phyloP scores from a whole-genome alignment of 2,113 vertebrate genomes.

The Tragelaphus scriptus region DNA sequence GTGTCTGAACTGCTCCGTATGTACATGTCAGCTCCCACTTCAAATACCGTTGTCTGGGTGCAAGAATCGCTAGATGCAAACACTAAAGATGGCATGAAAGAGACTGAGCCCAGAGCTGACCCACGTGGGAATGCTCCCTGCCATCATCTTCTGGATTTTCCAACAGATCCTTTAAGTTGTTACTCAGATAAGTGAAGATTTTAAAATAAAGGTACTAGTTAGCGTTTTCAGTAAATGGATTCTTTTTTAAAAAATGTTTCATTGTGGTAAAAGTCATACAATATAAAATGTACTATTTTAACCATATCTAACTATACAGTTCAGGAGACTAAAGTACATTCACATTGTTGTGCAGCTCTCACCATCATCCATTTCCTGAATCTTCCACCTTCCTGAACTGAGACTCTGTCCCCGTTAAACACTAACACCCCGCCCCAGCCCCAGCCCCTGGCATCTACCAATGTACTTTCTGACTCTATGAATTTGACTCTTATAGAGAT shows the following conservation, averaged over 20 bases:
- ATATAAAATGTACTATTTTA: neutral
- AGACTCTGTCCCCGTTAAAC: neutral
- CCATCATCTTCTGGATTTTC: slow-evolving; percentile 93
- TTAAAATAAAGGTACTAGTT: slow-evolving; percentile 90
- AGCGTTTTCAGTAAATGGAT: slow-evolving; percentile 96
- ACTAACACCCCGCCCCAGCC: neutral
- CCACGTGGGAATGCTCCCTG: slow-evolving; percentile 89
- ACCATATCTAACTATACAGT: neutral
- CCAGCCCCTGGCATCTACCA: neutral
- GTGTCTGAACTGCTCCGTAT: slow-evolving; percentile 88
- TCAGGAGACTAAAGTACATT: neutral
- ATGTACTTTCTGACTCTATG: neutral
- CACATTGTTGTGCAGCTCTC: neutral
- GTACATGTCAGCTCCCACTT: slow-evolving; percentile 91
- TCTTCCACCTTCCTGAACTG: neutral
- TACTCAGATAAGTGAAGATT: slow-evolving; percentile 91
- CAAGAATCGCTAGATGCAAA: slow-evolving; percentile 93
- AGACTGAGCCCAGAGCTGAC: slow-evolving; percentile 92
- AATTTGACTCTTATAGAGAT: slow-evolving; percentile 79
- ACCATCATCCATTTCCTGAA: neutral
- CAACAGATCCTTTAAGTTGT: slow-evolving; percentile 96
- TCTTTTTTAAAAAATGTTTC: slow-evolving; percentile 43
- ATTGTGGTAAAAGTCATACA: neutral
- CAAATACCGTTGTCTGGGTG: slow-evolving; percentile 94
- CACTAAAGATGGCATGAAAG: slow-evolving; percentile 94